phyloP scores from a whole-genome alignment of 2,888 invertebrate genomes.

The Campoletis raptor region DNA sequence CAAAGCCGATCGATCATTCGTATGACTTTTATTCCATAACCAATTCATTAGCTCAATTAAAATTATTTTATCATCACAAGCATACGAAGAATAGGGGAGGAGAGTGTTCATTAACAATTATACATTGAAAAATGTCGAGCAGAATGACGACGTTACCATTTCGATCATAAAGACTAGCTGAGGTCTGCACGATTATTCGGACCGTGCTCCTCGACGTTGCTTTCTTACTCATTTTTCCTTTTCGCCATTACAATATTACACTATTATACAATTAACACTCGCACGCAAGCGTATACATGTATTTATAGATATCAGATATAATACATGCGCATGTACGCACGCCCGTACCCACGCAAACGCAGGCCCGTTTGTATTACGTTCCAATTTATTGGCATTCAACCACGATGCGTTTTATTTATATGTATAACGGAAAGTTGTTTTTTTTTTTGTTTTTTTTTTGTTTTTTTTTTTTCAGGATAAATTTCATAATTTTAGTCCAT shows the following conservation, averaged over 20 bases:
- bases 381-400: slow-evolving; percentile 54
- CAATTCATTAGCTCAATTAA: slow-evolving; percentile 51
- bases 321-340: slow-evolving; percentile 39
- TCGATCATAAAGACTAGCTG: slow-evolving; percentile 83
- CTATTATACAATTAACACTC: slow-evolving; percentile 60
- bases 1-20: slow-evolving; percentile 66
- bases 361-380: neutral
- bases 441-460: too few relatives aligned
- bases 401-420: slow-evolving; percentile 55
- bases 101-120: slow-evolving; percentile 77
- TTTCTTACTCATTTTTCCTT: slow-evolving; percentile 27
- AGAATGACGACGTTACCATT: slow-evolving; percentile 79
- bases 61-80: slow-evolving; percentile 62
- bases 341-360: neutral
- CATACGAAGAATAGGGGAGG: slow-evolving; percentile 42
- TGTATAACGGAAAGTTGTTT: slow-evolving; percentile 39
- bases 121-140: slow-evolving; percentile 78
- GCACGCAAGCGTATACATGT: slow-evolving; percentile 10
- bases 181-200: slow-evolving; percentile 80
- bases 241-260: slow-evolving; percentile 48
- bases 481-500: slow-evolving; percentile 1
- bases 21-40: slow-evolving; percentile 58
- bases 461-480: neutral
- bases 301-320: slow-evolving; percentile 43
- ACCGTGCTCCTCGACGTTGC: slow-evolving; percentile 62